A percentile compares a stretch with the other conserved stretches of the same genome.
Conservation (phyloP, 2,888 invertebrate genomes). For the Chaitophorus viminalis region DNA sequence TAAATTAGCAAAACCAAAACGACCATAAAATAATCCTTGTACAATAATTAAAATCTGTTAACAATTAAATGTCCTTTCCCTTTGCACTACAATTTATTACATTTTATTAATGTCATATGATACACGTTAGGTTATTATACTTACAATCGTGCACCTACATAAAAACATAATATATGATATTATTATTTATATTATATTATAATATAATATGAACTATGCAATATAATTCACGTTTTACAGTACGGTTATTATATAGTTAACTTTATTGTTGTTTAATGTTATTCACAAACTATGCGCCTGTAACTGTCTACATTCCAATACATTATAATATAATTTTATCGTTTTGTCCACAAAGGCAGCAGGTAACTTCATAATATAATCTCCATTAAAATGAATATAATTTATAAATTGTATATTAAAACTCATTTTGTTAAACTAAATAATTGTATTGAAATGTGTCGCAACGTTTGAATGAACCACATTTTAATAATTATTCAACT, state of each 20-base stretch:
- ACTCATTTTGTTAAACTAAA: neutral
- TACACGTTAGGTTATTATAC: too few relatives aligned
- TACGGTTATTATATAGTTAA: neutral
- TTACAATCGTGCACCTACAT: neutral
- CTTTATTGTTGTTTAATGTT: neutral
- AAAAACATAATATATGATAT: neutral
- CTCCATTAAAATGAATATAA: too few relatives aligned
- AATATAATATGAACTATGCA: neutral
- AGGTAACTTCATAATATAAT: neutral
- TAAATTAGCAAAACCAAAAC: constrained; percentile 6
- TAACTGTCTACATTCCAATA: neutral
- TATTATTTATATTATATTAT: too few relatives aligned
- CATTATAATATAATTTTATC: neutral
- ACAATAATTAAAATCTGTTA: constrained; percentile 15
- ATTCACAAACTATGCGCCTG: neutral
- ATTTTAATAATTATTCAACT: neutral
- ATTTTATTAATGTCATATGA: neutral
- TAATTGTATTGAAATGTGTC: neutral
- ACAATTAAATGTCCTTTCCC: neutral
- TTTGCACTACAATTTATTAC: neutral
- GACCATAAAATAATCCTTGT: constrained; percentile 6
- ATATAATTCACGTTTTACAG: neutral
- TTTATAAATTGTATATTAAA: neutral
- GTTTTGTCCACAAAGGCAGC: neutral
- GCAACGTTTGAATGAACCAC: neutral